Evolutionary conservation across 2,797 vertebrate species (phyloP), one percentile per base, ranked within the genome.

Genomic region (Schizopygopsis pylzovi): DNA sequence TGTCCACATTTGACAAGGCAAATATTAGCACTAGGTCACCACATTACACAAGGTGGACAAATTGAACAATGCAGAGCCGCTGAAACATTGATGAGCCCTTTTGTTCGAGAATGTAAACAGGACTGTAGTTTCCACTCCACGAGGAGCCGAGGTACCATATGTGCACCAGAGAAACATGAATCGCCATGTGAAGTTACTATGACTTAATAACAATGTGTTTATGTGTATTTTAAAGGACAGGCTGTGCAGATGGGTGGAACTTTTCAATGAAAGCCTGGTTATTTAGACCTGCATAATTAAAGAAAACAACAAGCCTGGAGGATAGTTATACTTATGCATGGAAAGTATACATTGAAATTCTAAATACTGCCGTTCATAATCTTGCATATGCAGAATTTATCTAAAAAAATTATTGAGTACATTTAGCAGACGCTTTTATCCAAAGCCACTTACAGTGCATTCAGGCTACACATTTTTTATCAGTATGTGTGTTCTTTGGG

Each of bases 31-130:
- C 77, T 85, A 78, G 39, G 65, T 84, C 78, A 79, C 84, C 77
- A 85, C 77, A 45, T 84, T 79, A 88, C 71, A 90, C 75, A 81
- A 77, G 70, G 71, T 33, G 76, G 83, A 87, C 84, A 87, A 86
- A 90, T 82, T 90, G 83, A 86, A 90, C 86, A 89, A 89, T 81
- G 85, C 63, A 47, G 79, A 83, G 65, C 47, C 65, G 73, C 85
- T 92, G 56, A 93, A 93, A 90, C 87, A 86, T 92, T 88, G 61
- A 92, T 90, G 84, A 87, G 41, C 25, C 84, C 88, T 87, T 91
- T 91, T 92, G 86, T 92, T 86, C 5, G 78, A 81, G 12, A 68
- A 90, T 88, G 91, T 90, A 92, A 92, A 92, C 86, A 87, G 81
- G 65, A 85, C 76, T 89, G 85, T 16, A 82, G 88, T 89, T 88